phyloP scores from a whole-genome alignment of 1,140 invertebrate genomes.

The Drosophila serrata region DNA sequence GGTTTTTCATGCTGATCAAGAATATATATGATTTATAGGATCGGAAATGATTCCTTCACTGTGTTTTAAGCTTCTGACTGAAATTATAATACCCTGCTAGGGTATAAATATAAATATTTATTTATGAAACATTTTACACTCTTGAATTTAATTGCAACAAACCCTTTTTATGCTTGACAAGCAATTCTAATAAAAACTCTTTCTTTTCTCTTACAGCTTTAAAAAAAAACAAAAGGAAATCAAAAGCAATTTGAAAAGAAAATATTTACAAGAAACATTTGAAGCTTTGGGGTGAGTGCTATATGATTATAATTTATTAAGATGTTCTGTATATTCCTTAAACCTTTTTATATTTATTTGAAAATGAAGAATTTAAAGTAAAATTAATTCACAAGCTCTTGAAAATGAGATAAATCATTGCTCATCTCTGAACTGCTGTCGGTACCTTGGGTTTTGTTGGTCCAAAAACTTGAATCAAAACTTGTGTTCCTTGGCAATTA shows the following conservation, averaged over 20 bases:
- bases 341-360: not conserved
- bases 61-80: no score
- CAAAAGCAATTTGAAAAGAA: not conserved
- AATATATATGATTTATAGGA: no score
- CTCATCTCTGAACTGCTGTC: slow-evolving; percentile 32
- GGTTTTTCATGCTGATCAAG: no score
- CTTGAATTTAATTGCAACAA: slow-evolving; percentile 1
- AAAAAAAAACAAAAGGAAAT: not conserved
- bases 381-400: not conserved
- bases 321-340: not conserved
- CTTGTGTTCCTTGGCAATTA: slow-evolving; percentile 69
- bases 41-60: no score
- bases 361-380: not conserved
- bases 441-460: slow-evolving; percentile 1
- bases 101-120: no score
- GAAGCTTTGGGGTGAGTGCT: not conserved
- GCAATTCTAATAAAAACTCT: not conserved
- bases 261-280: not conserved
- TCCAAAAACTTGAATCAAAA: slow-evolving; percentile 77
- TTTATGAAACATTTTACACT: not conserved
- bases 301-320: not conserved
- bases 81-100: no score
- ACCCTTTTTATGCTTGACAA: no score
- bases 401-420: no score
- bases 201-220: not conserved